phyloP scores from a whole-genome alignment of 1,140 invertebrate species.

The Cherax quadricarinatus region DNA sequence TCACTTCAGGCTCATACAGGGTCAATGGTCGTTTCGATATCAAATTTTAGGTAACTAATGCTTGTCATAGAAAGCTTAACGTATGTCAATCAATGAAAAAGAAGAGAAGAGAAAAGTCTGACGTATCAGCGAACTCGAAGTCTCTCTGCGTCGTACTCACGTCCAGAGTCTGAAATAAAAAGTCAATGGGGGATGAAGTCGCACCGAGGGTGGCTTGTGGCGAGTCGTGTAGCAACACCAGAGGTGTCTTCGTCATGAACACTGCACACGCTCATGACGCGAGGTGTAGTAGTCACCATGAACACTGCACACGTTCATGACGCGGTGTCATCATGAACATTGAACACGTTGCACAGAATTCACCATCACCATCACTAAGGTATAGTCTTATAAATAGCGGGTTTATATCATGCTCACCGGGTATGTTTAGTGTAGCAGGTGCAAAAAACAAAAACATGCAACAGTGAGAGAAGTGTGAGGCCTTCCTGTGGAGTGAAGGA shows the following conservation, averaged over 20 bases:
- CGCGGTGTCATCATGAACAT: neutral
- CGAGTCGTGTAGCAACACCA: neutral
- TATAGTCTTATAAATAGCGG: neutral
- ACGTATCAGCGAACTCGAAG: neutral
- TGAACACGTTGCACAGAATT: neutral
- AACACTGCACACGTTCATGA: neutral
- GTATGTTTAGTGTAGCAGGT: neutral
- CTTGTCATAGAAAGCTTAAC: neutral
- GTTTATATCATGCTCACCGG: neutral
- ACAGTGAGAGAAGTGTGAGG: neutral
- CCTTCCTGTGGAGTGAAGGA: neutral
- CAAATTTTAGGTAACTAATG: neutral
- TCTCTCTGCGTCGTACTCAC: neutral
- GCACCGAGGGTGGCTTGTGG: neutral
- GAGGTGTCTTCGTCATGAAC: neutral
- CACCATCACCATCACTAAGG: constrained; percentile 25
- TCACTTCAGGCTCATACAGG: neutral
- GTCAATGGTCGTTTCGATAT: neutral
- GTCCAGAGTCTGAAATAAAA: constrained; percentile 22
- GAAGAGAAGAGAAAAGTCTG: neutral
- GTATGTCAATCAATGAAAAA: neutral
- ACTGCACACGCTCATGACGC: no score
- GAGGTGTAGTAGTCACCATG: no score
- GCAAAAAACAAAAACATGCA: neutral
- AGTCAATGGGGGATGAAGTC: constrained; percentile 1